Percentiles rank a stretch among this genome's conserved stretches.
Evolutionary conservation across 1,140 invertebrate genomes (phyloP).

Genomic region (Parasteatoda tepidariorum): DNA sequence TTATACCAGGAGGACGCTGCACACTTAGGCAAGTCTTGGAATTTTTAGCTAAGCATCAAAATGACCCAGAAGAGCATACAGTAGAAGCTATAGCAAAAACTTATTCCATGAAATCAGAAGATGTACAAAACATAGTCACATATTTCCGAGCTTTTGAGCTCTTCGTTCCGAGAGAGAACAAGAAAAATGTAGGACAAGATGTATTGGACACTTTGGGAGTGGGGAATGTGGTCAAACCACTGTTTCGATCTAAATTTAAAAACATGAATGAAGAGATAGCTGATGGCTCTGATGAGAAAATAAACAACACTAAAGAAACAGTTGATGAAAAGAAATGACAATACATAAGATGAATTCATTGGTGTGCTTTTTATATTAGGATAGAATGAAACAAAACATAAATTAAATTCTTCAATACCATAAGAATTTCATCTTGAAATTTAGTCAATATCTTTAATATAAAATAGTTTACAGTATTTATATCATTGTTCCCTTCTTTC

Average conservation of each 20-base stretch:
- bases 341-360: too few species aligned
- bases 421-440: too few species aligned
- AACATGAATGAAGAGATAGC: neutral
- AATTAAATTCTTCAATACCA: too few species aligned
- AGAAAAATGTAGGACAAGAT: neutral
- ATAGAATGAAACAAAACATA: too few species aligned
- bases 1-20: slow-evolving; percentile 67
- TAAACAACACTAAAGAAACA: neutral
- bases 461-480: too few species aligned
- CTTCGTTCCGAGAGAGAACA: slow-evolving; percentile 15
- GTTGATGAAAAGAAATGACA: neutral
- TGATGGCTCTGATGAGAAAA: neutral
- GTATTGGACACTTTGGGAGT: slow-evolving; percentile 10
- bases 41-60: slow-evolving; percentile 75
- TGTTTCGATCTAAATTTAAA: slow-evolving; percentile 26
- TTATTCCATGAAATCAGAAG: slow-evolving; percentile 70
- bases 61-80: slow-evolving; percentile 73
- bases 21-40: slow-evolving; percentile 68
- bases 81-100: slow-evolving; percentile 74
- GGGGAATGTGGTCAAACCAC: slow-evolving; percentile 6
- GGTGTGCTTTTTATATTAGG: too few species aligned
- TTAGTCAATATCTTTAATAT: too few species aligned
- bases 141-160: slow-evolving; percentile 33
- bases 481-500: too few species aligned
- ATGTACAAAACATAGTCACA: slow-evolving; percentile 32